phyloP scores from a whole-genome alignment of 2,797 vertebrate species.

The Sarcoramphus papa region DNA sequence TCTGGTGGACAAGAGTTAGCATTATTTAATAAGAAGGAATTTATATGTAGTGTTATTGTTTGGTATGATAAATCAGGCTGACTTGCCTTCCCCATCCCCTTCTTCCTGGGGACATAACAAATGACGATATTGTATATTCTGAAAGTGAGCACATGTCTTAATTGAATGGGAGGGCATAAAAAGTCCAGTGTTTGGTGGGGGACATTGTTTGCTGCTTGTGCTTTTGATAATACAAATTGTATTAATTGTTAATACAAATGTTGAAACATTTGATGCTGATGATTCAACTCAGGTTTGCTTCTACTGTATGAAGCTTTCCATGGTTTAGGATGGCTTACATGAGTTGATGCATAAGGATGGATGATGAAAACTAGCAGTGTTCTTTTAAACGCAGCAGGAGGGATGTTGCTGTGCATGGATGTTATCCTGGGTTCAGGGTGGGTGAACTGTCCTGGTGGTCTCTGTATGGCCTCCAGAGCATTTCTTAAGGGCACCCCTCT shows the following conservation, averaged over 20 bases:
- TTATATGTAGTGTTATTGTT: not conserved
- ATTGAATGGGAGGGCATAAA: accelerated
- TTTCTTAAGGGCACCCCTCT: not conserved
- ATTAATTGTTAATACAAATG: not conserved
- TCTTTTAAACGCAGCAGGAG: not conserved
- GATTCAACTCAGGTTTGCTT: not conserved
- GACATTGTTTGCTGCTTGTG: not conserved
- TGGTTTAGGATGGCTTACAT: not conserved
- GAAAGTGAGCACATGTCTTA: not conserved
- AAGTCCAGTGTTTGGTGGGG: not conserved
- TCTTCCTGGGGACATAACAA: accelerated
- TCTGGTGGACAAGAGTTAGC: not conserved
- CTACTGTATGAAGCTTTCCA: not conserved
- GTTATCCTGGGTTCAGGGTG: not conserved
- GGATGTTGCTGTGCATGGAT: not conserved
- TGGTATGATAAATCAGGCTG: not conserved
- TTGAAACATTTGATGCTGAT: not conserved
- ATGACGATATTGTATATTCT: not conserved
- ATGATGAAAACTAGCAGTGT: not conserved
- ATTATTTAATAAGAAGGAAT: not conserved
- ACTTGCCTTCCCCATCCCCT: not conserved
- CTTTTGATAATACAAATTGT: not conserved
- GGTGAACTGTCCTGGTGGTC: not conserved
- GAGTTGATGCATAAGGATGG: no score
- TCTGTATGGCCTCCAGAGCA: not conserved